Conservation (phyloP, 2,888 invertebrate species). For the Mythimna impura region DNA sequence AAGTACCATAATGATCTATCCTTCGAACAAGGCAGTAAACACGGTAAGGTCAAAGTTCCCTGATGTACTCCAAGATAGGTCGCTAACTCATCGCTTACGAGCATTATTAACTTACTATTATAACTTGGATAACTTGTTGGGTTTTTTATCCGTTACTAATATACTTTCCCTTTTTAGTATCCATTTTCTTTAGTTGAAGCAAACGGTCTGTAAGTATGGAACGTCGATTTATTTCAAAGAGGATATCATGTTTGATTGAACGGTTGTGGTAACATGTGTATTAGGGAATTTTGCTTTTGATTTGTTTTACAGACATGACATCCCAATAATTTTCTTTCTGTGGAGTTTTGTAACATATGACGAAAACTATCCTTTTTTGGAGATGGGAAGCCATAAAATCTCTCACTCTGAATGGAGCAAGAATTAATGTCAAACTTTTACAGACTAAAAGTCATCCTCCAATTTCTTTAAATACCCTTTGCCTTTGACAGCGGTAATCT, state of each 20-base stretch:
- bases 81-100: constrained; percentile 57
- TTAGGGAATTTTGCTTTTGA: background rate
- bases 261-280: background rate
- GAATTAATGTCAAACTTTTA: no score
- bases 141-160: constrained; percentile 39
- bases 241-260: constrained; percentile 14
- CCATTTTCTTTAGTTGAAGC: background rate
- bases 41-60: constrained; percentile 43
- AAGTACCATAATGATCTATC: constrained; percentile 51
- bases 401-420: no score
- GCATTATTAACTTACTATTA: constrained; percentile 62
- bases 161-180: constrained; percentile 35
- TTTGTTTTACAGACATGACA: background rate
- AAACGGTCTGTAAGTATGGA: background rate
- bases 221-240: background rate
- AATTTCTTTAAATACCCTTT: no score
- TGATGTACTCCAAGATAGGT: constrained; percentile 48
- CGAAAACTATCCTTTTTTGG: no score
- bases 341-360: no score
- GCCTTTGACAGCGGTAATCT: no score
- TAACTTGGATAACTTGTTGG: constrained; percentile 47
- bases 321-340: background rate
- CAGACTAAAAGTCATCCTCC: no score
- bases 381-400: no score
- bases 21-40: constrained; percentile 44